Conservation (phyloP, 2,113 vertebrate genomes). For the Notiomystis cincta region DNA sequence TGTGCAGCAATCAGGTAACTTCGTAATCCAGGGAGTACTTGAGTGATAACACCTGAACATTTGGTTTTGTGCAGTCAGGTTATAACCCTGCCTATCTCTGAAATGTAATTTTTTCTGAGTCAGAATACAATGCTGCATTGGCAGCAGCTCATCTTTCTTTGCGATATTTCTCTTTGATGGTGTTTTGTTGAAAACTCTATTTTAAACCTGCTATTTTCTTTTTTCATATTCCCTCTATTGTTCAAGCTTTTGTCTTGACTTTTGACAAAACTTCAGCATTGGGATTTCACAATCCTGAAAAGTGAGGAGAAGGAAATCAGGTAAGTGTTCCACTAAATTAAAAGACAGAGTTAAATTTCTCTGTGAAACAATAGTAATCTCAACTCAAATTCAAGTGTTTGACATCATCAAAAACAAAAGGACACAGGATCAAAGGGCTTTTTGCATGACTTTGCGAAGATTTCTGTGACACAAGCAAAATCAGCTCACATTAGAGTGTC, state of each 20-base stretch:
- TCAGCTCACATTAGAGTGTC: not conserved
- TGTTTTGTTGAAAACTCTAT: not conserved
- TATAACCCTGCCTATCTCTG: not conserved
- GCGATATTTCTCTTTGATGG: not conserved
- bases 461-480: not conserved
- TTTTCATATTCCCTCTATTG: not conserved
- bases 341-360: not conserved
- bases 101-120: not conserved
- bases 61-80: not conserved
- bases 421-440: not conserved
- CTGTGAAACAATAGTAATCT: not conserved
- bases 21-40: not conserved
- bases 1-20: not conserved
- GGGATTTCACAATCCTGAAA: not conserved
- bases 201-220: not conserved
- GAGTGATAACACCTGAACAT: not conserved
- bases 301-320: not conserved
- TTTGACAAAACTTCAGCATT: not conserved
- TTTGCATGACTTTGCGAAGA: not conserved
- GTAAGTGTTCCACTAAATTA: not conserved
- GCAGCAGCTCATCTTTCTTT: not conserved
- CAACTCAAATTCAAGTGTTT: not conserved
- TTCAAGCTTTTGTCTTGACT: not conserved
- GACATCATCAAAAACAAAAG: not conserved
- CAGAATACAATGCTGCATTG: not conserved